These are phyloP conservation scores for Yasuhikotakia modesta DNA, from an alignment of 2,797 vertebrate species.

Conservation along the genomic window DNA sequence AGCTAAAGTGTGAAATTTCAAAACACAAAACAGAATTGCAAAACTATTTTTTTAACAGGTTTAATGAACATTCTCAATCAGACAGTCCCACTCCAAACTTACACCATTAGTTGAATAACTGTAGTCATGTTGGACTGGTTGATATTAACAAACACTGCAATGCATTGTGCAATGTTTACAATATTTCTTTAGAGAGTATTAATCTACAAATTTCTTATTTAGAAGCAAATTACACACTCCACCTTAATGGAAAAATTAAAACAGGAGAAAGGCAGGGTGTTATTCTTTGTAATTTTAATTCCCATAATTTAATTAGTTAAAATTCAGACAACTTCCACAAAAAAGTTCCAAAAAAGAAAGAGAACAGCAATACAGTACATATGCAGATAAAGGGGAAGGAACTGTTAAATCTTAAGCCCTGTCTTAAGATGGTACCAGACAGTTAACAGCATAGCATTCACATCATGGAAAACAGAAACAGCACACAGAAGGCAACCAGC, in stretches of 20 bases:
- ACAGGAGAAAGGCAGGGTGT: conserved; percentile 57
- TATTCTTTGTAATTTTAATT: conserved; percentile 87
- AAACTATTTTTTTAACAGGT: too few species aligned
- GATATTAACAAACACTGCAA: too few species aligned
- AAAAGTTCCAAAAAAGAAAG: conserved; percentile 75
- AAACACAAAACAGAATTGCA: neutral
- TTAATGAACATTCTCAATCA: too few species aligned
- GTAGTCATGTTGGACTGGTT: too few species aligned
- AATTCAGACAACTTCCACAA: conserved; percentile 81
- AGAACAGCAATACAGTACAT: conserved; percentile 75
- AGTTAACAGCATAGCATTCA: conserved; percentile 64
- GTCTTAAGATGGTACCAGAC: conserved; percentile 61
- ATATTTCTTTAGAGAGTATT: neutral
- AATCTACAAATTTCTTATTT: neutral
- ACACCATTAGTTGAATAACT: too few species aligned
- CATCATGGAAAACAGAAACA: conserved; percentile 55
- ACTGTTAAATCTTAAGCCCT: conserved; percentile 72
- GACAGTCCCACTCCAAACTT: too few species aligned
- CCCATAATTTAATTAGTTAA: conserved; percentile 83
- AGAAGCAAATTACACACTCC: neutral
- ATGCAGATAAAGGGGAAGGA: conserved; percentile 77
- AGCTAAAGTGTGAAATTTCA: neutral
- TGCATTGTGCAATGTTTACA: too few species aligned
- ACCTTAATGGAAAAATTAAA: conserved; percentile 47
- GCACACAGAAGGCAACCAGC: conserved; percentile 52